A percentile compares a stretch with the other conserved stretches of the same genome.
phyloP scores from a whole-genome alignment of 2,888 invertebrate genomes.

The Dicranocentrus wangi region DNA sequence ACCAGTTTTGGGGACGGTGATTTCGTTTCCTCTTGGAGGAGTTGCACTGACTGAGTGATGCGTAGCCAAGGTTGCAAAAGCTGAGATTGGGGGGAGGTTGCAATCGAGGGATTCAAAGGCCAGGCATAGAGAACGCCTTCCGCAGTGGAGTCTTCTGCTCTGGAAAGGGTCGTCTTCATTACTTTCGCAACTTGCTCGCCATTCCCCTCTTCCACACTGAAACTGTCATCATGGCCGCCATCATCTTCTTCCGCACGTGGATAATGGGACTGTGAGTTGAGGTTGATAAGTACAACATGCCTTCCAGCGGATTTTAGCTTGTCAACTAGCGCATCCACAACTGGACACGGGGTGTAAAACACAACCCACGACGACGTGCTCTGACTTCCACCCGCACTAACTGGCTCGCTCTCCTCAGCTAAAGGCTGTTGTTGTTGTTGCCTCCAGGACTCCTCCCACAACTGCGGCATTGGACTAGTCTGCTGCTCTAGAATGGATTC shows the following conservation, averaged over 20 bases:
- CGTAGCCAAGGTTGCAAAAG: slow-evolving; percentile 25
- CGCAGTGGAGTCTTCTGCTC: not conserved
- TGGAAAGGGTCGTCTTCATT: no score
- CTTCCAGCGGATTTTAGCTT: no score
- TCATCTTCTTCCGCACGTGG: no score
- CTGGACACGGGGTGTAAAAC: no score
- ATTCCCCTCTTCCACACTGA: no score
- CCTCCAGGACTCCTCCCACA: slow-evolving; percentile 30
- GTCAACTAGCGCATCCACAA: no score
- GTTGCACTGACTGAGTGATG: no score
- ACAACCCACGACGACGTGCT: no score
- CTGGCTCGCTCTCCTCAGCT: not conserved
- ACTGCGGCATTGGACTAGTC: not conserved
- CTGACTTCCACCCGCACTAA: not conserved
- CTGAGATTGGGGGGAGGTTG: slow-evolving; percentile 11
- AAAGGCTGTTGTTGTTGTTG: no score
- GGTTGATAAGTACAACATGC: no score
- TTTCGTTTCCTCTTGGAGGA: not conserved
- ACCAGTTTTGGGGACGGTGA: not conserved
- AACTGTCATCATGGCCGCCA: not conserved
- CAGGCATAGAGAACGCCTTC: slow-evolving; percentile 31
- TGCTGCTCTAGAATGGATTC: slow-evolving; percentile 24
- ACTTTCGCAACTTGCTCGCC: no score
- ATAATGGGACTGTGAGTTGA: no score
- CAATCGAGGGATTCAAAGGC: not conserved